These are phyloP conservation scores for Laticauda colubrina DNA, from an alignment of 2,113 vertebrate genomes.

Conservation along the genomic window DNA sequence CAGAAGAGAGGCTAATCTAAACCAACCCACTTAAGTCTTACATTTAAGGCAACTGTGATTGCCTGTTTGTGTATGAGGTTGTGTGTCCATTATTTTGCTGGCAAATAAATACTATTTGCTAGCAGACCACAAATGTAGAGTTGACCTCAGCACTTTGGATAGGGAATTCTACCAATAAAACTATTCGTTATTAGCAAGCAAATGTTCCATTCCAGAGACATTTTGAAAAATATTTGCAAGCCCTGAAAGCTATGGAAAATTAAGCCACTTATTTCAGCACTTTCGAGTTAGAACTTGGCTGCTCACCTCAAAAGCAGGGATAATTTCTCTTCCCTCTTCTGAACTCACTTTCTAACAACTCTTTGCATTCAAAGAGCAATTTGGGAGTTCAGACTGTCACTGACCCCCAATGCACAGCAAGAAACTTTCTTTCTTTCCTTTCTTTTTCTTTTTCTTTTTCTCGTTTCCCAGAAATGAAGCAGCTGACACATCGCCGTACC, in stretches of 20 bases:
- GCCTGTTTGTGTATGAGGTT: neutral
- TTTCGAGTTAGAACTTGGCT: conserved; percentile 19
- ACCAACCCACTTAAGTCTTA: neutral
- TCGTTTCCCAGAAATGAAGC: conserved; percentile 45
- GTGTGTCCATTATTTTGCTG: neutral
- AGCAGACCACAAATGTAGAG: neutral
- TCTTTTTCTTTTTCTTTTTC: neutral
- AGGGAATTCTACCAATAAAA: neutral
- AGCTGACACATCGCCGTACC: conserved; percentile 58
- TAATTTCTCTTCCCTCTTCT: conserved; percentile 20
- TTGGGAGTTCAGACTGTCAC: conserved; percentile 46
- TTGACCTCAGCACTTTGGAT: neutral
- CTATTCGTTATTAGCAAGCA: neutral
- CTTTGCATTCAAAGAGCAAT: conserved; percentile 46
- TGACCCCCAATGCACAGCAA: conserved; percentile 26
- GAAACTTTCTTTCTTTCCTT: conserved; percentile 16
- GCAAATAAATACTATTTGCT: neutral
- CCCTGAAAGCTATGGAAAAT: conserved; percentile 16
- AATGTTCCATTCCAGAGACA: conserved; percentile 1
- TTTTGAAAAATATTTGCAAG: conserved; percentile 27
- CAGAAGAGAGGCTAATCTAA: neutral
- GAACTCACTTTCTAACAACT: conserved; percentile 47
- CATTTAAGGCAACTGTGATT: neutral
- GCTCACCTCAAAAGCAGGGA: conserved; percentile 42
- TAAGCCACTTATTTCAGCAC: conserved; percentile 14